Evolutionary conservation across 2,113 vertebrate species (phyloP), one percentile per base, ranked within the genome.

Genomic region (Dryoscopus gambensis): DNA sequence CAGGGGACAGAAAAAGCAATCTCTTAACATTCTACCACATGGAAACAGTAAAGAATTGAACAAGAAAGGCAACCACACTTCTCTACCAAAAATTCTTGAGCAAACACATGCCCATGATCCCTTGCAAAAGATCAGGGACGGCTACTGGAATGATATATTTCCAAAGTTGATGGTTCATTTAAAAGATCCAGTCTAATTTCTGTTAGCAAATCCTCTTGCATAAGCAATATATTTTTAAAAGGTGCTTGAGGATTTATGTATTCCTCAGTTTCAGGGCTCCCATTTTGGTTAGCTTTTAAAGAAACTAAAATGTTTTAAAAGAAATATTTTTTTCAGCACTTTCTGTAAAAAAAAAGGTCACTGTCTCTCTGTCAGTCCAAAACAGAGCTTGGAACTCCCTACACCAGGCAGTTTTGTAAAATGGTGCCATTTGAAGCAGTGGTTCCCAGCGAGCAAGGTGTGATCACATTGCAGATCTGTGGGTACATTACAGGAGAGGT

Each of bases 1-100:
- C 60, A 91, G 68, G 24, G 52, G 52, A 85, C 85, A 78, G 68
- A 77, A 95, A 94, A 95, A 93, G 79, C 64, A 92, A 81, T 78
- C 73, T 97, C 75, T 73, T 65, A 56, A 56, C 76, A 65, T 42
- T 56, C 49, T 67, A 49, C n/a, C 52, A 39, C 46, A 50, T 30
- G 64, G 56, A 78, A 90, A 78, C 7, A 30, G 63, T 11, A 65
- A 83, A 67, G 49, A 79, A 92, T 79, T 46, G 81, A 77, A 68
- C 62, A 69, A 69, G 40, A 82, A 81, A 76, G 39, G 35, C 21
- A 86, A 19, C 17, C 31, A 40, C 21, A 39, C 75, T 80, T 81
- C 47, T 67, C 25, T 60, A 64, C 31, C 50, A 90, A 80, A 85
- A 81, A 64, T 46, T 75, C n/a, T 79, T n/a, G 6, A 63, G 59